These are phyloP conservation scores for Hoplostethus atlanticus DNA, from an alignment of 2,797 vertebrate species.

Conservation along the genomic window DNA sequence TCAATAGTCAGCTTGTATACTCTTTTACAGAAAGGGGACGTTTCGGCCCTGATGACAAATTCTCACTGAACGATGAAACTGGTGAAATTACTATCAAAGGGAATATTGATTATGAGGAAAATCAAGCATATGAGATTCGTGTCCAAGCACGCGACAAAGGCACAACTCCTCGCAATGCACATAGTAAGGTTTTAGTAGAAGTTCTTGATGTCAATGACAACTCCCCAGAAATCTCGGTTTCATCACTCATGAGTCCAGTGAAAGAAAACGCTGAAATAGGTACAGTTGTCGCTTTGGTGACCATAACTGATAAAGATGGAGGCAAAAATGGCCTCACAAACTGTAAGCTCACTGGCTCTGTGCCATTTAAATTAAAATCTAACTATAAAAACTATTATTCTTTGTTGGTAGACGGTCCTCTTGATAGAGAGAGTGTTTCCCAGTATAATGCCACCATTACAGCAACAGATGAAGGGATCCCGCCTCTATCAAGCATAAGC, in stretches of 20 bases:
- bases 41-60: constrained; percentile 8
- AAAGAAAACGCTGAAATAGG: constrained; percentile 60
- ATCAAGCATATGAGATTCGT: constrained; percentile 86
- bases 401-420: constrained; percentile 39
- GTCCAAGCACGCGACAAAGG: constrained; percentile 88
- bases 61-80: too few species aligned
- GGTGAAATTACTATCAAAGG: constrained; percentile 82
- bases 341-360: constrained; percentile 37
- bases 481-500: constrained; percentile 50
- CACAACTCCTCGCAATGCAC: constrained; percentile 66
- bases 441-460: constrained; percentile 57
- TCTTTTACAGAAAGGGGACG: constrained; percentile 9
- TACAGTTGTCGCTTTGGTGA: constrained; percentile 65
- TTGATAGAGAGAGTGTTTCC: constrained; percentile 64
- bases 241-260: constrained; percentile 44
- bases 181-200: constrained; percentile 66
- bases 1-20: constrained; percentile 46
- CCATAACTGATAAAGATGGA: constrained; percentile 63
- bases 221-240: constrained; percentile 58
- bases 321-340: constrained; percentile 67
- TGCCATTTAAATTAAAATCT: constrained; percentile 66
- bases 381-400: constrained; percentile 78
- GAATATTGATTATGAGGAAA: constrained; percentile 86
- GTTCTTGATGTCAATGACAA: constrained; percentile 63
- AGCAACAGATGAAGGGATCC: constrained; percentile 62